phyloP scores from a whole-genome alignment of 2,888 invertebrate species.

The Drosophila neutralis region DNA sequence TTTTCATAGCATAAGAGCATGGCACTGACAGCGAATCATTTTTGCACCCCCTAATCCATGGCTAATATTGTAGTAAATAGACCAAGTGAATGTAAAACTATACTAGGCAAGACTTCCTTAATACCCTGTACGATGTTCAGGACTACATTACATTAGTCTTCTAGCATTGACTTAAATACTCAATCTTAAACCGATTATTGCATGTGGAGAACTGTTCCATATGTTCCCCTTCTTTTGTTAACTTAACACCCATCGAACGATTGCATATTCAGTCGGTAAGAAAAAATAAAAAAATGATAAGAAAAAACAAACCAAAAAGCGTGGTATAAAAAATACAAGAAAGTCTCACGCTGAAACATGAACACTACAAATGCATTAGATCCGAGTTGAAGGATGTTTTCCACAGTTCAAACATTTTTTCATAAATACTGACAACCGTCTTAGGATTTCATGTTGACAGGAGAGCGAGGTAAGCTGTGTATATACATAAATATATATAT shows the following conservation, averaged over 20 bases:
- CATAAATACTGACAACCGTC: conserved; percentile 50
- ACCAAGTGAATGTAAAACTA: conserved; percentile 1
- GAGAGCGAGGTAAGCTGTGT: conserved; percentile 56
- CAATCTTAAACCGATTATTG: neutral
- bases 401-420: conserved; percentile 50
- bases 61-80: conserved; percentile 28
- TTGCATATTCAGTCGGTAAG: conserved; percentile 2
- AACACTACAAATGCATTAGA: conserved; percentile 63
- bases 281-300: neutral
- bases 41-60: conserved; percentile 38
- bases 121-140: conserved; percentile 23
- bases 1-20: conserved; percentile 26
- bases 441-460: conserved; percentile 63
- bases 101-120: neutral
- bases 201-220: neutral
- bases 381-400: conserved; percentile 47
- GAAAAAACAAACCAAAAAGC: neutral
- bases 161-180: neutral
- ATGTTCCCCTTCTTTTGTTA: neutral
- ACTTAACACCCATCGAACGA: neutral
- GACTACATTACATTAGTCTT: neutral
- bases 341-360: conserved; percentile 21
- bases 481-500: conserved; percentile 20
- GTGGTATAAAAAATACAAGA: conserved; percentile 26
- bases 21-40: conserved; percentile 54